Percentiles rank a stretch among this genome's conserved stretches.
phyloP scores from a whole-genome alignment of 1,140 invertebrate species.

The Eupristina koningsbergeri region DNA sequence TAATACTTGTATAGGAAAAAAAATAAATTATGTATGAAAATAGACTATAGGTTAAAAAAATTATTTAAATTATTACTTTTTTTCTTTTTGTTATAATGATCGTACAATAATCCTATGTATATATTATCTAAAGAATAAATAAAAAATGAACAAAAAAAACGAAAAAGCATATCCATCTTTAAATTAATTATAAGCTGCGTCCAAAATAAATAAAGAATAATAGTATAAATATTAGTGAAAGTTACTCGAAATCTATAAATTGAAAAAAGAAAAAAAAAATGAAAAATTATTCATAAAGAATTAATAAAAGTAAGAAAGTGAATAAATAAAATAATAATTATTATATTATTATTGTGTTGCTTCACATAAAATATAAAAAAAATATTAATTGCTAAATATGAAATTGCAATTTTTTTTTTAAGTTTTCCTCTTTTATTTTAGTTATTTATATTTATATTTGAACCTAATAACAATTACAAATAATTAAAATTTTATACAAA shows the following conservation, averaged over 20 bases:
- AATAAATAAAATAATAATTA: not conserved
- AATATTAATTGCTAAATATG: too few relatives aligned
- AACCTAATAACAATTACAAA: too few relatives aligned
- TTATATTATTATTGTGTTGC: not conserved
- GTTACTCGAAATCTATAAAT: too few relatives aligned
- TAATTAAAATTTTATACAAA: too few relatives aligned
- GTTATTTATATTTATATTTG: too few relatives aligned
- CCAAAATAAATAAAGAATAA: not conserved
- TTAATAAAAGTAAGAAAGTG: not conserved
- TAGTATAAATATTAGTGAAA: not conserved
- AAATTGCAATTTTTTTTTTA: too few relatives aligned
- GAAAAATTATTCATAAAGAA: not conserved
- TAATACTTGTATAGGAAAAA: not conserved
- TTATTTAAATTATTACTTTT: slow-evolving; percentile 42
- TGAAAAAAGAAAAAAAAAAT: not conserved
- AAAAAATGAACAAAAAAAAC: slow-evolving; percentile 32
- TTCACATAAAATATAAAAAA: not conserved
- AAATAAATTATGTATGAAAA: slow-evolving; percentile 21
- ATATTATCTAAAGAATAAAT: not conserved
- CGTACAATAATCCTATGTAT: slow-evolving; percentile 56
- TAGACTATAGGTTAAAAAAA: slow-evolving; percentile 26
- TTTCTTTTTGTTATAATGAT: slow-evolving; percentile 55
- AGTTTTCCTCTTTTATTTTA: too few relatives aligned
- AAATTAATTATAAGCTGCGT: slow-evolving; percentile 53
- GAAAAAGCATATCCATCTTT: slow-evolving; percentile 59